phyloP scores from a whole-genome alignment of 2,797 vertebrate species.

The Clarias platycephalus region DNA sequence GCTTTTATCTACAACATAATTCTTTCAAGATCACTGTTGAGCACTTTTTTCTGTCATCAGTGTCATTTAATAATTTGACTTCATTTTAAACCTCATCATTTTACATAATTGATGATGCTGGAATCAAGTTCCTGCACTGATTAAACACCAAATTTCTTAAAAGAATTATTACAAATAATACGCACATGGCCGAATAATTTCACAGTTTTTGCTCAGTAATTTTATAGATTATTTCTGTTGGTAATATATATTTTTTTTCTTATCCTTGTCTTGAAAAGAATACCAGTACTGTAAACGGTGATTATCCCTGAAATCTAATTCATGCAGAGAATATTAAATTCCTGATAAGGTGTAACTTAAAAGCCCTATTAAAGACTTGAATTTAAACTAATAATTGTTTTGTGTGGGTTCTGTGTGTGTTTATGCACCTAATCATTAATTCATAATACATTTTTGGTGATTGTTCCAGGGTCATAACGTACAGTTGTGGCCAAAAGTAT shows the following conservation, averaged over 20 bases:
- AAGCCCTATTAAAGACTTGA: constrained; percentile 28
- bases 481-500: too few relatives aligned
- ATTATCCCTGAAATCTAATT: neutral
- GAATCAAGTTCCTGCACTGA: neutral
- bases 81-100: neutral
- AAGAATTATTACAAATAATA: neutral
- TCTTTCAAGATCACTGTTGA: neutral
- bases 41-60: neutral
- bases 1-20: neutral
- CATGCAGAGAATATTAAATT: constrained; percentile 1
- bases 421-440: neutral
- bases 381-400: neutral
- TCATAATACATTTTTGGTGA: neutral
- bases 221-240: neutral
- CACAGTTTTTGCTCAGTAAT: neutral
- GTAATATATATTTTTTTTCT: neutral
- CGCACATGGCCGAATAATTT: neutral
- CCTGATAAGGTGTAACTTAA: neutral
- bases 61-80: neutral
- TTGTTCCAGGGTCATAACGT: too few relatives aligned
- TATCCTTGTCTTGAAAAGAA: neutral
- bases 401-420: neutral
- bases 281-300: neutral
- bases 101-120: neutral
- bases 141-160: neutral